Conservation (phyloP, 92 coral and sea anemone species). For the Paramuricea clavata region DNA sequence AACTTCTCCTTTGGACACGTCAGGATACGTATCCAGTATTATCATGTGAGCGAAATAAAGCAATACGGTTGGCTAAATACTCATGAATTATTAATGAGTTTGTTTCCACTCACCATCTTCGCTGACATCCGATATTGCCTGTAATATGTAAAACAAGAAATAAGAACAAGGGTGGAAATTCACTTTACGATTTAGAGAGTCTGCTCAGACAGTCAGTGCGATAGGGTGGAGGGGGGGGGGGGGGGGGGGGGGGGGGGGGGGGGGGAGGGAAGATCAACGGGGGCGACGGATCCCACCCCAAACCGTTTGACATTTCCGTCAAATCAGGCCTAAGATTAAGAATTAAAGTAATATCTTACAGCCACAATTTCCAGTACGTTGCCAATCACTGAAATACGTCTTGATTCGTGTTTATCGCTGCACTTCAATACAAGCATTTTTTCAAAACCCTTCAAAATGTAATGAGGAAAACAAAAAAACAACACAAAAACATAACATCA, state of each 20-base stretch:
- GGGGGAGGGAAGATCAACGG: too few species aligned
- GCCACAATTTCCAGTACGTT: background rate
- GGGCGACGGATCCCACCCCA: background rate
- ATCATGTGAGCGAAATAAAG: too few species aligned
- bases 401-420: background rate
- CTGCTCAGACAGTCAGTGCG: background rate
- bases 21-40: too few species aligned
- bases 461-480: constrained; percentile 3
- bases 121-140: background rate
- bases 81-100: background rate
- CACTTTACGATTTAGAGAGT: background rate
- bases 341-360: background rate
- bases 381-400: background rate
- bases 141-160: background rate
- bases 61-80: background rate
- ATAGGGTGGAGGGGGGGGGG: background rate
- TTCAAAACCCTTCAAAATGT: constrained; percentile 26
- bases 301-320: background rate
- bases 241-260: too few species aligned
- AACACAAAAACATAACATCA: constrained; percentile 32
- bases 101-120: background rate
- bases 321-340: background rate
- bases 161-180: background rate
- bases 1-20: too few species aligned
- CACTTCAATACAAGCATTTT: background rate